Evolutionary conservation across 2,888 invertebrate genomes (phyloP), one percentile per base, ranked within the genome.

Genomic region (Ectemnius cavifrons): DNA sequence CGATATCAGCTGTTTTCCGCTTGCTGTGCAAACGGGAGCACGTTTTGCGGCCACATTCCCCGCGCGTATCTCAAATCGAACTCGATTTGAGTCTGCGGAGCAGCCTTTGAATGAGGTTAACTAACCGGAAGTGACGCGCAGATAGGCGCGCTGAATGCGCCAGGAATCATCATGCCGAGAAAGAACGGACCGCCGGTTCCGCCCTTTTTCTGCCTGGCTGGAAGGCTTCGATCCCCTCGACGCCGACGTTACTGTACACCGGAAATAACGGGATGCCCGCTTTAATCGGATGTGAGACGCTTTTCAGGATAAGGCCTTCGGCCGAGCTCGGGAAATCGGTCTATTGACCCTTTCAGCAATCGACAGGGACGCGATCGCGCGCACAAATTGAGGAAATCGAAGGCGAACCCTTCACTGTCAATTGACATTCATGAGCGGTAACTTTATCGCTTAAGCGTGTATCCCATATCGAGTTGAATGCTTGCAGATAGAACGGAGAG

Each of bases 121-220:
- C 88, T 87, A 88, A 88, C 86, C 87, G 85, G 87, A 88, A 88
- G 83, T 85, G 86, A 87, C 82, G 84, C 82, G 79, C 78, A 81
- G 85, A 82, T 86, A 84, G 87, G 77, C 83, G 77, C 77, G 74
- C 49, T 83, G 82, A 86, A 86, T 84, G 80, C 82, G 71, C 68
- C 71, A 75, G 73, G 81, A 85, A 85, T 83, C 82, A 63, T 71
- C 82, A 63, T 71, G 77, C 75, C 73, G 67, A 75, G 78, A 75
- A 77, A 73, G 66, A 71, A 37, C 37, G 37, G 37, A 37, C 37
- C 37, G 37, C 37, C 37, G 37, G 37, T 37, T 37, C 37, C 37
- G 37, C 8, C 11, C 37, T 37, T 37, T 37, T 11, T 37, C 37
- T 11, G 37, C 11, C 1, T 37, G 37, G 71, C 63, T 63, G 59